phyloP scores from a whole-genome alignment of 2,888 invertebrate genomes.

The Choreutis nemorana region DNA sequence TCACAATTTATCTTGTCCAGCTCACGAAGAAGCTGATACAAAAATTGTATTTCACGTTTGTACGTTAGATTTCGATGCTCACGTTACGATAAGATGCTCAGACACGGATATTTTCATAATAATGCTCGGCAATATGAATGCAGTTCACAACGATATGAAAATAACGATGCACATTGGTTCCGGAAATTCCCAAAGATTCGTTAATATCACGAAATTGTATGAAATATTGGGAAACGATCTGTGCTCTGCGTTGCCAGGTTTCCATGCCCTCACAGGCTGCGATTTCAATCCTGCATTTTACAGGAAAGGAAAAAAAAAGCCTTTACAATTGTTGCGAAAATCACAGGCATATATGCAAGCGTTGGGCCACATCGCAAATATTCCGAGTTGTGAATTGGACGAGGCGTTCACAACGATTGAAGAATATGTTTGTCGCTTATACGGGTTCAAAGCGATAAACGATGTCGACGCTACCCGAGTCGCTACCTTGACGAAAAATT shows the following conservation, averaged over 20 bases:
- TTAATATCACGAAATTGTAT: slow-evolving; percentile 13
- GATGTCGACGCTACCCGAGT: slow-evolving; percentile 3
- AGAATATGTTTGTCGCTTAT: slow-evolving; percentile 1
- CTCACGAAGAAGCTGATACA: slow-evolving; percentile 7
- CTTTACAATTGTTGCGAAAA: slow-evolving; percentile 9
- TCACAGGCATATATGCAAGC: slow-evolving; percentile 5
- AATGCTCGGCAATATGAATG: slow-evolving; percentile 9
- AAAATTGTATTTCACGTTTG: slow-evolving; percentile 7
- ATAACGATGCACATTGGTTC: slow-evolving; percentile 13
- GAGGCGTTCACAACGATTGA: slow-evolving; percentile 1
- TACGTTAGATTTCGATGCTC: slow-evolving; percentile 1
- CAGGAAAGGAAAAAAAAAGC: slow-evolving; percentile 11
- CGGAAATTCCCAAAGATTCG: slow-evolving; percentile 12
- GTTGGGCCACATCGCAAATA: slow-evolving; percentile 3
- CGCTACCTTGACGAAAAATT: slow-evolving; percentile 1
- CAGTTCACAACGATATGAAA: slow-evolving; percentile 4
- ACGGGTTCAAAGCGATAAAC: slow-evolving; percentile 1
- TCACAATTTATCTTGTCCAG: slow-evolving; percentile 3
- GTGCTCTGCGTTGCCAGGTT: slow-evolving; percentile 16
- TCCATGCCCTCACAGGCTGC: slow-evolving; percentile 22
- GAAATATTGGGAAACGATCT: slow-evolving; percentile 13
- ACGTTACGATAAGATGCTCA: slow-evolving; percentile 7
- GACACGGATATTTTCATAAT: slow-evolving; percentile 10
- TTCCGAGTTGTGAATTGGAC: slow-evolving; percentile 3
- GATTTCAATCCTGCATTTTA: slow-evolving; percentile 17